Evolutionary conservation across 2,113 vertebrate species (phyloP), one percentile per base, ranked within the genome.

Genomic region (Onychostoma macrolepis): DNA sequence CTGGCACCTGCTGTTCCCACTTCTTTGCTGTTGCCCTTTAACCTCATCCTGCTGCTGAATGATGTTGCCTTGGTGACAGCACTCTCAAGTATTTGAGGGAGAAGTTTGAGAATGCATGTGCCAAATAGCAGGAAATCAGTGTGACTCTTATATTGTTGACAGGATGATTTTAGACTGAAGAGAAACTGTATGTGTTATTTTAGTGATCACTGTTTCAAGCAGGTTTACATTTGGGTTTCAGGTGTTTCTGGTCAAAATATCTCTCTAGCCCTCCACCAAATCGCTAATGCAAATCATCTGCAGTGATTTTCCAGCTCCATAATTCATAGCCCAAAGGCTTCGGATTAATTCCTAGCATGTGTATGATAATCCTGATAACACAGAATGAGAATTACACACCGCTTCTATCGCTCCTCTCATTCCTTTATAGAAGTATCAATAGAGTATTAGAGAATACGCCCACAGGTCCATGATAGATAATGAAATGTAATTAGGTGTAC

Each of bases 341-440:
- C 87, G 92, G 92, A 94, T 94, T 94, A 94, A 94, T 94, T 92
- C 92, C 92, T 93, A 87, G 43, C 56, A 81, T 88, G 84, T 88
- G 91, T 94, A 93, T 92, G 92, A 92, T 93, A 92, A 94, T 89
- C 91, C 80, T 92, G 92, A 92, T 93, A 92, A 94, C 90, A 92
- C 80, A 85, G 86, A 90, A 89, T 50, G 85, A 87, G 84, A 89
- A 87, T 78, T 77, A 38, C 74, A 17, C 30, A 72, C 65, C 45
- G 33, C 88, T 91, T 90, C 89, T 89, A 50, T 41, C 87, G 79
- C 85, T 84, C 87, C 83, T 53, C 90, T 90, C 82, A 89, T 87
- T 86, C 90, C 87, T 94, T 92, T 88, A 94, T 92, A 95, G 91
- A 93, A 94, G 88, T 65, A 93, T 94, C 93, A 94, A 93, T 94